Evolutionary conservation across 2,888 invertebrate species (phyloP), one percentile per base, ranked within the genome.

Genomic region (Melangyna quadrimaculata): DNA sequence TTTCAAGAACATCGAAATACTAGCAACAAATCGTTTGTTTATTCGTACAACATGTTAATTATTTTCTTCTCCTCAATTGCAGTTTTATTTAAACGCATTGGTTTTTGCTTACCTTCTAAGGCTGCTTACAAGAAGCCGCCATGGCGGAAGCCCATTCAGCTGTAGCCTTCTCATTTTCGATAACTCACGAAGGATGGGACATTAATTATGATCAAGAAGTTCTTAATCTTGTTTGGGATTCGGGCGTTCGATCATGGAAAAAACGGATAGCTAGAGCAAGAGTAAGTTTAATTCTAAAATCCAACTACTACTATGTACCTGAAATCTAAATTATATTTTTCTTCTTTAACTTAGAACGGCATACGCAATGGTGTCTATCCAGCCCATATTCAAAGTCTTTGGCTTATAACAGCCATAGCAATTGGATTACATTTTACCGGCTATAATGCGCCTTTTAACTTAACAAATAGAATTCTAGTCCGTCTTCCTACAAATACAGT

Each of bases 61-160:
- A n/a, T n/a, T n/a, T n/a, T n/a, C n/a, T n/a, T n/a, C n/a, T n/a
- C 4, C 10, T 43, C n/a, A n/a, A n/a, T 77, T 81, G 12, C 73
- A 81, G 81, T 27, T 78, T 43, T 14, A 70, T 27, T 71, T 35
- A 27, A 73, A 70, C 8, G 27, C 8, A 61, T 67, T 69, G 14
- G n/a, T 45, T 40, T 71, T 69, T 10, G 19, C 45, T 40, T 51
- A n/a, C 12, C 24, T 73, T 45, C 9, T 75, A 69, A 67, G 59
- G 51, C 22, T 24, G 17, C 24, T 67, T n/a, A 55, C 14, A 78
- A 51, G 24, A 7, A 77, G 75, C 78, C 88, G 88, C 63, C 88
- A 99, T 99, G 99, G 99, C 99, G 90, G 99, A 99, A 96, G 99
- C 99, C 88, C 99, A 99, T 93, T 96, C 97, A 87, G 99, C 99